Evolutionary conservation across 2,113 vertebrate species (phyloP), one percentile per base, ranked within the genome.

Genomic region (Panthera leo): DNA sequence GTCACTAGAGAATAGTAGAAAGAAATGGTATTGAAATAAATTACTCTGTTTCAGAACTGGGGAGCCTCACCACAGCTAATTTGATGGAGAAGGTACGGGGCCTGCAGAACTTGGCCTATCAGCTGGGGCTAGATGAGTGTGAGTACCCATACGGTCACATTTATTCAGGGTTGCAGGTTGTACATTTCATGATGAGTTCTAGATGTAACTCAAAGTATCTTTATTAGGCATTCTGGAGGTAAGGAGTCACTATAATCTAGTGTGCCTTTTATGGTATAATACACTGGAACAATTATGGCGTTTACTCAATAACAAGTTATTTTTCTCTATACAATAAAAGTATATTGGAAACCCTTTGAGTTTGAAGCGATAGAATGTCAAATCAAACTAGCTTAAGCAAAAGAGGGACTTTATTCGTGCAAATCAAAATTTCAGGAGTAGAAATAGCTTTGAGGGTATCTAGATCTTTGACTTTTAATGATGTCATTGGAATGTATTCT

Each of bases 21-120:
- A 97, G 70, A 97, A 85, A 87, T 58, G 31, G 2, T 70, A 63
- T 90, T 98, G 92, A 98, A 98, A 97, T 65, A 96, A 42, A 75
- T 97, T 45, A 92, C 97, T 95, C 84, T 84, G 51, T 97, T 97
- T 94, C 98, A 99, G 99, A 99, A 98, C 48, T 99, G 97, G 99
- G 99, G 14, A 99, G 99, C 98, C 99, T 99, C 95, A 99, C 99
- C 75, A 99, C 99, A 86, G 99, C 99, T 95, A 99, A 99, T 97
- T 98, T 99, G 97, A 99, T 99, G 99, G 99, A 99, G 98, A 99
- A 99, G 95, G 99, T 99, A 94, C 99, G 99, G 98, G 99, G 99
- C 18, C 98, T 99, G 84, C 99, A 99, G 99, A 99, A 99, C 98
- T 98, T 99, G 80, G 99, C 99, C 63, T 99, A 99, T 97, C 99